These are phyloP conservation scores for Lycophotia porphyrea DNA, from an alignment of 2,888 invertebrate species.

Conservation along the genomic window DNA sequence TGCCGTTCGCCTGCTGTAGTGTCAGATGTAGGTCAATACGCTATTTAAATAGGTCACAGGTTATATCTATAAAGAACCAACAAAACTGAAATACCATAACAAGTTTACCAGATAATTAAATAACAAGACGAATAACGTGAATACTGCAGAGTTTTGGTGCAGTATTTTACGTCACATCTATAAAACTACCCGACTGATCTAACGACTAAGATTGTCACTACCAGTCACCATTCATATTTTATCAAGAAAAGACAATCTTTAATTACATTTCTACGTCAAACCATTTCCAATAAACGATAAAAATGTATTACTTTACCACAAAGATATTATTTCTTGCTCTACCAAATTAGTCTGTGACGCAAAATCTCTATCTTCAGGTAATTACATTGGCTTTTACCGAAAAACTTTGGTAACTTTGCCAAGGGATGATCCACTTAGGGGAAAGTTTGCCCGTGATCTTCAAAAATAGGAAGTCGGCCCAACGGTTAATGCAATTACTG, in stretches of 20 bases:
- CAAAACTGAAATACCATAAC: neutral
- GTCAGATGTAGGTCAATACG: conserved; percentile 33
- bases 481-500: conserved; percentile 79
- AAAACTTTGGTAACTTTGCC: conserved; percentile 71
- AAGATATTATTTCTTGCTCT: conserved; percentile 29
- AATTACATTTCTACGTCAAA: conserved; percentile 31
- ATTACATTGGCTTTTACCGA: conserved; percentile 71
- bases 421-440: conserved; percentile 78
- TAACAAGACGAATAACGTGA: neutral
- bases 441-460: conserved; percentile 78
- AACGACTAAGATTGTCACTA: conserved; percentile 5
- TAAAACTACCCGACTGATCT: neutral
- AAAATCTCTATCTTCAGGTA: conserved; percentile 70
- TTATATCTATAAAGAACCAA: neutral
- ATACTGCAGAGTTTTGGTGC: conserved; percentile 26
- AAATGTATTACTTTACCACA: conserved; percentile 42
- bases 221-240: conserved; percentile 36
- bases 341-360: conserved; percentile 62
- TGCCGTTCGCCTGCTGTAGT: neutral
- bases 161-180: conserved; percentile 16
- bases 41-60: conserved; percentile 44
- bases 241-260: conserved; percentile 39
- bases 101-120: conserved; percentile 11
- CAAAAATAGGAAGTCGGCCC: conserved; percentile 76
- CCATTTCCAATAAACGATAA: conserved; percentile 52